Percentiles rank a stretch among this genome's conserved stretches.
phyloP scores from a whole-genome alignment of 2,113 vertebrate species.

The Lipophrys pholis region DNA sequence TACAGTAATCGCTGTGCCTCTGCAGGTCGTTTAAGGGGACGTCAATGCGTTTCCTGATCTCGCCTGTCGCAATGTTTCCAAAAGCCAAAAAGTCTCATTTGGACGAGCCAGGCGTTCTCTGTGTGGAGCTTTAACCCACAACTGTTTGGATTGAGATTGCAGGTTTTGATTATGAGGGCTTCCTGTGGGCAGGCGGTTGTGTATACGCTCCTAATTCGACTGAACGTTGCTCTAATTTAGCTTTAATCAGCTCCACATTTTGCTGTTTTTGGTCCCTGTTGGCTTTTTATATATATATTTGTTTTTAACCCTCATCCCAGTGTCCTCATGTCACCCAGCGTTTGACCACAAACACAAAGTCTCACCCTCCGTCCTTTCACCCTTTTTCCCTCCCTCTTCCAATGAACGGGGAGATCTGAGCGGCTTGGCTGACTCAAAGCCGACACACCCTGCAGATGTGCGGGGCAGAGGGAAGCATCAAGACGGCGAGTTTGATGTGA shows the following conservation, averaged over 20 bases:
- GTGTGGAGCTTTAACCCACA: neutral
- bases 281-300: too few relatives aligned
- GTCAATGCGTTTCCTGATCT: constrained; percentile 2
- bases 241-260: neutral
- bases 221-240: neutral
- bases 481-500: constrained; percentile 12
- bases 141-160: constrained; percentile 39
- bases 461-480: constrained; percentile 36
- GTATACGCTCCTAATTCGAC: constrained; percentile 13
- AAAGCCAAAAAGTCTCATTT: neutral
- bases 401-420: constrained; percentile 1
- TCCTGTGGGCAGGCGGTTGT: constrained; percentile 26
- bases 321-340: neutral
- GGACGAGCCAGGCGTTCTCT: neutral
- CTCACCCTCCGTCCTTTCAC: constrained; percentile 19
- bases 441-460: constrained; percentile 72
- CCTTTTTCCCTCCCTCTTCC: constrained; percentile 11
- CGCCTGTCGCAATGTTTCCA: neutral
- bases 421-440: constrained; percentile 36
- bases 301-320: neutral
- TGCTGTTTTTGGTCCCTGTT: too few relatives aligned
- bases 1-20: constrained; percentile 6
- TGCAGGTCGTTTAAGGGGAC: constrained; percentile 3
- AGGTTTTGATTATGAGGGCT: constrained; percentile 24
- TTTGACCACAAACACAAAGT: neutral